A percentile compares a stretch with the other conserved stretches of the same genome.
These are phyloP conservation scores for Lampris incognitus DNA, from an alignment of 2,113 vertebrate species.

Conservation along the genomic window DNA sequence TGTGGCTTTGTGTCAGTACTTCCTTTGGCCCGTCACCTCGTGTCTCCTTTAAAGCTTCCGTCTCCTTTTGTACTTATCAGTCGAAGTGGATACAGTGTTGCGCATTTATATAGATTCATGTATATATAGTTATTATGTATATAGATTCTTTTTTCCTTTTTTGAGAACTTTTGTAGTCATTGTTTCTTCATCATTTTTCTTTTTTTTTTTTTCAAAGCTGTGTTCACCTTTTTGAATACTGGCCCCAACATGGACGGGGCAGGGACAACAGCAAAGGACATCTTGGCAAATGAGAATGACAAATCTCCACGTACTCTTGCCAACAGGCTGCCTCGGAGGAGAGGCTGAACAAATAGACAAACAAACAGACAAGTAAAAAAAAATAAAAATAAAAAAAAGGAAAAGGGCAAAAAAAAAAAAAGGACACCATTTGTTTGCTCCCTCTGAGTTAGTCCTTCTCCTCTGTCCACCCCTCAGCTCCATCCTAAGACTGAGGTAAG, in stretches of 20 bases:
- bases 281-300: constrained; percentile 86
- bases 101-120: constrained; percentile 79
- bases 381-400: constrained; percentile 45
- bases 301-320: constrained; percentile 59
- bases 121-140: constrained; percentile 75
- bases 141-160: constrained; percentile 65
- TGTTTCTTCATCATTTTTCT: constrained; percentile 41
- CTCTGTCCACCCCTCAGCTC: constrained; percentile 84
- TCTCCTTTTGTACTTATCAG: constrained; percentile 85
- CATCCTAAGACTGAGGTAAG: constrained; percentile 88
- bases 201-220: constrained; percentile 42
- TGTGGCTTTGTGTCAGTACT: constrained; percentile 38
- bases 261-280: constrained; percentile 82
- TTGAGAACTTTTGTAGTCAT: constrained; percentile 55
- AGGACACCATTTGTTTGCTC: constrained; percentile 60
- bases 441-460: constrained; percentile 71
- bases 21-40: constrained; percentile 46
- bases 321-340: constrained; percentile 51
- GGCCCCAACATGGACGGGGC: constrained; percentile 80
- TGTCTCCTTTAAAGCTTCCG: constrained; percentile 78
- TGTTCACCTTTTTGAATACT: constrained; percentile 66
- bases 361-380: constrained; percentile 63
- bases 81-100: constrained; percentile 88
- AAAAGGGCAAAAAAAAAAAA: not conserved
- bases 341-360: constrained; percentile 58